Evolutionary conservation across 2,888 invertebrate genomes (phyloP).

Genomic region (Chydorus sphaericus): DNA sequence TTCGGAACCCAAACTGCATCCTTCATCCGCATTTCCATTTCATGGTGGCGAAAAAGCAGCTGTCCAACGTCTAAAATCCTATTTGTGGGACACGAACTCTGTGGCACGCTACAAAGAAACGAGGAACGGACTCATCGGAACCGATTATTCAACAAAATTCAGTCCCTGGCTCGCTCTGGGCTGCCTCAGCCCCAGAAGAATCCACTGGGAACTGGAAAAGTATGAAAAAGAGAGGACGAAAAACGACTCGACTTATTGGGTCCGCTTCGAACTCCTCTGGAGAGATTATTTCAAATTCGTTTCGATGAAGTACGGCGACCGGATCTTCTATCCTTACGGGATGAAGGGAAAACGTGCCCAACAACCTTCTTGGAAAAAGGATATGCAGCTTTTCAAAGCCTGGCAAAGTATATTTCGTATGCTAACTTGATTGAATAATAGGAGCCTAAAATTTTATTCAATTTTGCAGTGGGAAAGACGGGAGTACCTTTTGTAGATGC

Average conservation of each 20-base stretch:
- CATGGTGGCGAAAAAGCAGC: conserved; percentile 29
- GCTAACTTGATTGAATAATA: neutral
- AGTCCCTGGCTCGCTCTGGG: conserved; percentile 19
- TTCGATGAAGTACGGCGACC: conserved; percentile 19
- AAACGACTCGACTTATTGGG: conserved; percentile 19
- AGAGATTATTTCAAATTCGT: conserved; percentile 20
- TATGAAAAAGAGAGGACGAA: conserved; percentile 16
- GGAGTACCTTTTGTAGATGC: conserved; percentile 32
- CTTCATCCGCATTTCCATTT: conserved; percentile 20
- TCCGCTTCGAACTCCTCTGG: conserved; percentile 19
- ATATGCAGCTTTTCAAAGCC: conserved; percentile 17
- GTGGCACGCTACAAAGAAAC: conserved; percentile 18
- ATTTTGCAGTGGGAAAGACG: conserved; percentile 26
- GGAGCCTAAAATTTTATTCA: neutral
- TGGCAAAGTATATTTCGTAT: conserved; percentile 15
- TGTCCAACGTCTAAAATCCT: conserved; percentile 24
- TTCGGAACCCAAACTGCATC: conserved; percentile 11
- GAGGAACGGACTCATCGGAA: conserved; percentile 17
- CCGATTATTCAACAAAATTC: conserved; percentile 19
- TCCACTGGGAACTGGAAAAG: conserved; percentile 15
- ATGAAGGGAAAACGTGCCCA: conserved; percentile 18
- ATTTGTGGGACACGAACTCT: conserved; percentile 20
- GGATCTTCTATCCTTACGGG: conserved; percentile 20
- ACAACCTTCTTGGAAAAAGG: conserved; percentile 19
- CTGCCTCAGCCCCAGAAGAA: conserved; percentile 17